Percentiles rank a stretch among this genome's conserved stretches.
phyloP scores from a whole-genome alignment of 2,888 invertebrate species.

The Xylophagus ater region DNA sequence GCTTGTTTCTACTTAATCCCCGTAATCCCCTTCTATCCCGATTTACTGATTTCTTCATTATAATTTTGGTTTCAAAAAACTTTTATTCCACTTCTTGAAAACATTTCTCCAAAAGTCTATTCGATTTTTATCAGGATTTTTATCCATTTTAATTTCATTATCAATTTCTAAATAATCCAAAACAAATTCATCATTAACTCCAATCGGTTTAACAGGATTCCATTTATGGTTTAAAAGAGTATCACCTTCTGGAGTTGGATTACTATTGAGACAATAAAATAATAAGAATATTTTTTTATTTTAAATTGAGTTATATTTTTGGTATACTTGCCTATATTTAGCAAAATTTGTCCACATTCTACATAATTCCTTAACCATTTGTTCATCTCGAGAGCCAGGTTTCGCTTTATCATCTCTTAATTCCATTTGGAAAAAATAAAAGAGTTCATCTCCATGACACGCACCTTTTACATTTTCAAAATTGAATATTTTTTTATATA shows the following conservation, averaged over 20 bases:
- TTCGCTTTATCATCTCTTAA: constrained; percentile 14
- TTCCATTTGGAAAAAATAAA: constrained; percentile 43
- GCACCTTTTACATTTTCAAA: constrained; percentile 42
- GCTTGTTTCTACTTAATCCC: not conserved
- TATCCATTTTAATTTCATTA: constrained; percentile 25
- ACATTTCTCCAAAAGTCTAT: constrained; percentile 32
- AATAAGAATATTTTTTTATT: constrained; percentile 3
- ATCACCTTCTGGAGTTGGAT: constrained; percentile 29
- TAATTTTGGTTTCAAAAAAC: constrained; percentile 13
- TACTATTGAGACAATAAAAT: constrained; percentile 19
- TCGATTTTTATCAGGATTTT: constrained; percentile 29
- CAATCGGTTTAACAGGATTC: constrained; percentile 23
- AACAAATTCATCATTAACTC: constrained; percentile 17
- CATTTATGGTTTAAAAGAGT: constrained; percentile 22
- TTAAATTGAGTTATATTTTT: not conserved
- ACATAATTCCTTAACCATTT: constrained; percentile 40
- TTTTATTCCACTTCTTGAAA: constrained; percentile 27
- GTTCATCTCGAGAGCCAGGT: constrained; percentile 21
- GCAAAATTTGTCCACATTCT: constrained; percentile 55
- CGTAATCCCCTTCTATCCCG: no score
- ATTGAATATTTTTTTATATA: constrained; percentile 40
- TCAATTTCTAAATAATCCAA: constrained; percentile 31
- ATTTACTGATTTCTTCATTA: no score
- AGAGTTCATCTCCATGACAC: constrained; percentile 50
- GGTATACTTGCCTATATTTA: constrained; percentile 39